Evolutionary conservation across 2,113 vertebrate genomes (phyloP), one percentile per base, ranked within the genome.

Genomic region (Cinclus cinclus): DNA sequence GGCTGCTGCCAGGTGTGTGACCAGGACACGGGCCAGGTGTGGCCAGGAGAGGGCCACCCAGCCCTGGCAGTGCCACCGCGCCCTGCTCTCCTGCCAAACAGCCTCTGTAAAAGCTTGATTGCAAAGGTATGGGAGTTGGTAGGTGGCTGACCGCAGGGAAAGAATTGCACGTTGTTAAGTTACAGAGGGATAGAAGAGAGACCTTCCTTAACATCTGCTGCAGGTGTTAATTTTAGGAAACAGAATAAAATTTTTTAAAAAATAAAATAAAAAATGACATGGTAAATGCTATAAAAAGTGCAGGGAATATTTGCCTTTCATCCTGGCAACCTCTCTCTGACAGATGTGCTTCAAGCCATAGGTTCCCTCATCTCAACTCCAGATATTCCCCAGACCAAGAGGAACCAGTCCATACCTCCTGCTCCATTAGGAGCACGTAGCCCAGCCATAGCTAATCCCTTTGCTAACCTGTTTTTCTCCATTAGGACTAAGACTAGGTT

Each of bases 21-120:
- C 53, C 44, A 52, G 44, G n/a, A 79, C 82, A 84, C 18, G 83
- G 84, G 91, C 64, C 70, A 30, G 62, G 37, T 10, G 68, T 69
- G 92, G 71, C 96, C 97, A 94, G 96, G 94, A 91, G 96, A 96
- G 94, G 96, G 95, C 90, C 83, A 95, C 94, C 90, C 52, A 96
- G 82, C 56, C 92, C 89, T 76, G 94, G 79, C 71, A 68, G 77
- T 94, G 69, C 63, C 79, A 41, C 33, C 2, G 25, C 3, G 17
- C 30, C 60, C 60, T 22, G 50, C 67, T 55, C 39, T 33, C n/a
- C 41, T 12, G 44, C 14, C 77, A 6, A 11, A 59, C 22, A 0
- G 33, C 23, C 39, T 30, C 65, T n/a, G 49, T 4, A 0, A 74
- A 13, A 47, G 16, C 27, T 63, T 20, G 15, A 55, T 58, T 46